A percentile compares a stretch with the other conserved stretches of the same genome.
These are phyloP conservation scores for Cynopterus brachyotis DNA, from an alignment of 2,113 vertebrate genomes.

Conservation along the genomic window DNA sequence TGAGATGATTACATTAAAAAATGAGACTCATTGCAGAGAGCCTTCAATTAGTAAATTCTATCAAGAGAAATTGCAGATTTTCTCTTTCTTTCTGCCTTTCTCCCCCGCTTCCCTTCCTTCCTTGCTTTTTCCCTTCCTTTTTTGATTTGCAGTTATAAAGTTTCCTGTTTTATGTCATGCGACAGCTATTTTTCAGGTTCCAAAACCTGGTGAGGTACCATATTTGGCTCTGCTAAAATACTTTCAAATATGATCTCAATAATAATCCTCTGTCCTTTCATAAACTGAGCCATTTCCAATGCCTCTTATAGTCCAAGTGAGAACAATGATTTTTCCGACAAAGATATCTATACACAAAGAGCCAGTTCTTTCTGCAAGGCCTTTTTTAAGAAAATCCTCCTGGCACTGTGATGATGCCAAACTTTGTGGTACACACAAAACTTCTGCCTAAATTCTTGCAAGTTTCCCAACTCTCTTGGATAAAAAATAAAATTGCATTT, in stretches of 20 bases:
- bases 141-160: background rate
- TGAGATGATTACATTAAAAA: background rate
- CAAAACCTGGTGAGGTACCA: background rate
- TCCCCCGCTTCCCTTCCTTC: background rate
- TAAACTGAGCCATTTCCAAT: background rate
- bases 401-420: background rate
- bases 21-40: background rate
- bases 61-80: background rate
- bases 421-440: background rate
- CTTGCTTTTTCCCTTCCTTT: background rate
- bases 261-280: background rate
- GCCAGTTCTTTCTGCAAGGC: background rate
- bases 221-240: background rate
- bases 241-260: background rate
- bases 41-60: background rate
- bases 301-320: background rate
- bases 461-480: background rate
- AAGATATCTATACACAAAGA: background rate
- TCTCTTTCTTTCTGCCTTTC: background rate
- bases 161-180: background rate
- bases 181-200: background rate
- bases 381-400: background rate
- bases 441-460: background rate
- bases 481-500: background rate
- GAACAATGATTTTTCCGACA: background rate